A percentile compares a stretch with the other conserved stretches of the same genome.
phyloP scores from a whole-genome alignment of 1,140 invertebrate species.

The Drosophila malerkotliana region DNA sequence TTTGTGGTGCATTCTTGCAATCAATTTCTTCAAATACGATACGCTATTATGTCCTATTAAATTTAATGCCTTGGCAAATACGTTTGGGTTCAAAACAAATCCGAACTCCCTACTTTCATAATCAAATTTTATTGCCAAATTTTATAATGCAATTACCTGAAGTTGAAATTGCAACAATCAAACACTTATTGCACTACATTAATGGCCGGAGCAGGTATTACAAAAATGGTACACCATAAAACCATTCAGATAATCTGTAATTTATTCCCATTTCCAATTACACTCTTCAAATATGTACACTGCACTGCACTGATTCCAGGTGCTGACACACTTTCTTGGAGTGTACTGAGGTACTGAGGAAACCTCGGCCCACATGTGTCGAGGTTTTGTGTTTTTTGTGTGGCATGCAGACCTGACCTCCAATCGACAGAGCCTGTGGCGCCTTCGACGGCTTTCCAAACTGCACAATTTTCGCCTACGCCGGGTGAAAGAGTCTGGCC shows the following conservation, averaged over 20 bases:
- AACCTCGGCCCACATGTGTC: conserved; percentile 30
- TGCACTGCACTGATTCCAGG: conserved; percentile 40
- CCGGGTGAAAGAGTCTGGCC: conserved; percentile 38
- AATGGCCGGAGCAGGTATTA: conserved; percentile 8
- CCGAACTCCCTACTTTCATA: neutral
- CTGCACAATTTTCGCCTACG: conserved; percentile 73
- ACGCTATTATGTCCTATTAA: neutral
- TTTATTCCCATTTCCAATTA: conserved; percentile 35
- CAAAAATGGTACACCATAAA: conserved; percentile 26
- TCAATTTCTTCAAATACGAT: neutral
- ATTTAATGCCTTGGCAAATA: neutral
- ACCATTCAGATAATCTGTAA: conserved; percentile 34
- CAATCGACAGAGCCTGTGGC: conserved; percentile 51
- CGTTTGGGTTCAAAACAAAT: neutral
- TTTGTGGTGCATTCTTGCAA: neutral
- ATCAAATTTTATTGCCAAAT: conserved; percentile 6
- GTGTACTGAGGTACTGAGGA: conserved; percentile 16
- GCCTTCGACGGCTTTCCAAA: conserved; percentile 68
- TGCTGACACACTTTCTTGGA: conserved; percentile 48
- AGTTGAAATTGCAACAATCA: conserved; percentile 7
- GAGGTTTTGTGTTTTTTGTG: conserved; percentile 18
- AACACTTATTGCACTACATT: neutral
- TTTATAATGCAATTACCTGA: neutral
- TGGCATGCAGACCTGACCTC: conserved; percentile 43
- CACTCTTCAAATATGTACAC: conserved; percentile 11